Evolutionary conservation across 2,888 invertebrate genomes (phyloP).

Genomic region (Rugalucina vietnamica): DNA sequence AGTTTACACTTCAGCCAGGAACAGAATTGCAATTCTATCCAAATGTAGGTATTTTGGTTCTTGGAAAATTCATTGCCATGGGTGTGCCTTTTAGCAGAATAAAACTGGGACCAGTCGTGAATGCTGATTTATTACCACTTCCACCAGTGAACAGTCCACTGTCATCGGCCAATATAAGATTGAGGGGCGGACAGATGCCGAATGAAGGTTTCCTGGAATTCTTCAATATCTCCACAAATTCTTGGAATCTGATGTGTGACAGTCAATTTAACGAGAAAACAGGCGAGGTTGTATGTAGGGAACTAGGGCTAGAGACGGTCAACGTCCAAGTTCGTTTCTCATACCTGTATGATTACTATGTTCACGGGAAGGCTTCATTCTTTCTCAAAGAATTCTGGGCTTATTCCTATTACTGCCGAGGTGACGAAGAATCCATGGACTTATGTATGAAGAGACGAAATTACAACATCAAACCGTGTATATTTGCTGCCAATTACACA

Average conservation of each 20-base stretch:
- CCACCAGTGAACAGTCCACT: conserved; percentile 15
- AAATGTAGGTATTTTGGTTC: conserved; percentile 96
- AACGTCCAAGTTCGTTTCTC: conserved; percentile 93
- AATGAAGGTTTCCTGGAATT: conserved; percentile 95
- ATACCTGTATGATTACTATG: conserved; percentile 80
- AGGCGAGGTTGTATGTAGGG: conserved; percentile 97
- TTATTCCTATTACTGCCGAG: conserved; percentile 80
- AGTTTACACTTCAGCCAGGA: conserved; percentile 93
- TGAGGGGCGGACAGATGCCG: conserved; percentile 90
- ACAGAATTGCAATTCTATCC: conserved; percentile 97
- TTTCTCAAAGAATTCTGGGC: conserved; percentile 83
- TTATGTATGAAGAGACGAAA: conserved; percentile 91
- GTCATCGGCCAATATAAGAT: conserved; percentile 36
- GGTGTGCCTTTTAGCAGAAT: conserved; percentile 86
- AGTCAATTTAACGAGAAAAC: conserved; percentile 97
- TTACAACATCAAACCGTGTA: conserved; percentile 88
- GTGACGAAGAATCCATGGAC: conserved; percentile 83
- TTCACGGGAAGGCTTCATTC: conserved; percentile 81
- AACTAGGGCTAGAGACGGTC: conserved; percentile 94
- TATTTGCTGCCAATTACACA: conserved; percentile 94
- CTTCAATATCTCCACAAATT: conserved; percentile 96
- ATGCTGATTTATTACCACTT: neutral
- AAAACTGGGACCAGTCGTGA: conserved; percentile 51
- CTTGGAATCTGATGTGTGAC: conserved; percentile 99
- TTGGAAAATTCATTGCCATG: conserved; percentile 94